Base-by-base conservation (phyloP, 2,797 vertebrate genomes). In the Brachyalestes nurse region DNA sequence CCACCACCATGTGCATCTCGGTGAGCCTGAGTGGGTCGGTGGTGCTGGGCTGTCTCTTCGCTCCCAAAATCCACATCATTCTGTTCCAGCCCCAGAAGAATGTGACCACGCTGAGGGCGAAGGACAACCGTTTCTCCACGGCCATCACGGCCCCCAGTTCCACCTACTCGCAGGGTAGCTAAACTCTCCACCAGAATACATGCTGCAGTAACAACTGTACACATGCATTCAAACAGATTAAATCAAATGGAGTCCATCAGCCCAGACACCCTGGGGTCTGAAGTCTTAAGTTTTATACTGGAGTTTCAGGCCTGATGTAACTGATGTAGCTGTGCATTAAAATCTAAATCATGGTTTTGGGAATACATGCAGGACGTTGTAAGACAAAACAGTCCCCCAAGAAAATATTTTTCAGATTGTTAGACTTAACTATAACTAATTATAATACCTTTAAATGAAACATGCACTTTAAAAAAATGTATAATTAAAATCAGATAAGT, bases 71-170 rank as follows among this genome's bases (percentile, higher is more conserved):
- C 76, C 98, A 99, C 92, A 97, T 99, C 91, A 98, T 99, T 86
- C 93, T 99, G 85, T 99, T 99, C 93, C 98, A 99, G 92, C 98
- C 98, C 0, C 98, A 99, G 95, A 99, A 99, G 93, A 99, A 99
- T 0, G 96, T 99, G 90, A 92, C 96, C 84, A 97, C 91, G 53
- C 97, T 97, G 86, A 94, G 97, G 0, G 91, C 95, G 61, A 94
- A 96, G 87, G 96, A 97, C 64, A 94, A 96, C 75, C 96, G 98
- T 73, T 98, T 97, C 90, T 82, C 86, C 65, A 72, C 77, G 0
- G 82, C 73, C 6, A 92, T 92, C 82, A 95, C 95, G 0, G 94
- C 95, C 0, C 95, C 94, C 0, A 85, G 95, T 81, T 94, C 97
- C 91, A 96, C 95, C 89, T 95, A 95, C 81, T 96, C 96, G 76